phyloP scores from a whole-genome alignment of 2,888 invertebrate genomes.

The Rhopalosiphum nymphaeae region DNA sequence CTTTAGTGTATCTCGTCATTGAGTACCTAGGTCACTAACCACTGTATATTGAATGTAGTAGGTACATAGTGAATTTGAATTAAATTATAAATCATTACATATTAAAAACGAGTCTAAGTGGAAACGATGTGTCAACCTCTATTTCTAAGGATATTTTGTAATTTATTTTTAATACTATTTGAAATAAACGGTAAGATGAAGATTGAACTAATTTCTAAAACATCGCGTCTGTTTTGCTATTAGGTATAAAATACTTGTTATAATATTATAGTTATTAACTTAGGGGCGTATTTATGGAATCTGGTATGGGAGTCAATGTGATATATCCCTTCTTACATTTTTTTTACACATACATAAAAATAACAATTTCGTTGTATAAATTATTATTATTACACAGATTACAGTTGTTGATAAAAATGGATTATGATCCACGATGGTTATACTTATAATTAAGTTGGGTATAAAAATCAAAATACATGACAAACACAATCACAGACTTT shows the following conservation, averaged over 20 bases:
- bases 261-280: neutral
- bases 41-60: neutral
- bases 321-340: neutral
- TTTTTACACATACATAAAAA: neutral
- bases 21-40: neutral
- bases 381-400: neutral
- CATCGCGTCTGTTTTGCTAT: neutral
- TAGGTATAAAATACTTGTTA: neutral
- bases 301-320: neutral
- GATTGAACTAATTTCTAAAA: neutral
- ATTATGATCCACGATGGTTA: too few relatives aligned
- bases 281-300: neutral
- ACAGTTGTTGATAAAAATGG: too few relatives aligned
- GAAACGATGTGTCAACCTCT: neutral
- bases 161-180: neutral
- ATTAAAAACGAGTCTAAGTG: neutral
- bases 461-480: too few relatives aligned
- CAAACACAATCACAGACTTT: neutral
- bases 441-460: too few relatives aligned
- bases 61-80: neutral
- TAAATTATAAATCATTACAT: neutral
- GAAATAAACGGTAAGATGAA: neutral
- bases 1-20: neutral
- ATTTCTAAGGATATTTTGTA: neutral
- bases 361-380: neutral